These are phyloP conservation scores for Branchipolynoe longqiensis DNA, from an alignment of 2,888 invertebrate genomes.

Conservation along the genomic window DNA sequence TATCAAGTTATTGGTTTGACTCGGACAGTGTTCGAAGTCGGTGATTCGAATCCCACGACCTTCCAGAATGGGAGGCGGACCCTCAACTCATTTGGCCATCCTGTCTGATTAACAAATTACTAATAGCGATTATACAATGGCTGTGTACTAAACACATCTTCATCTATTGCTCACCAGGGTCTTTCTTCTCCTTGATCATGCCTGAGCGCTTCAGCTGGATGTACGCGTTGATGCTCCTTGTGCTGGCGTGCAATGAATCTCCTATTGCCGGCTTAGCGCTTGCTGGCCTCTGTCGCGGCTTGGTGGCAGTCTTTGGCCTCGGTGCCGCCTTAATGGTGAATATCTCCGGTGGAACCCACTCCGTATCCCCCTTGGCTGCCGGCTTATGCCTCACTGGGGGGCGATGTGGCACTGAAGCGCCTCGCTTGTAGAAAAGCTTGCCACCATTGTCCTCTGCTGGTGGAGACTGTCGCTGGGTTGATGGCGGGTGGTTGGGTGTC, in stretches of 20 bases:
- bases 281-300: background rate
- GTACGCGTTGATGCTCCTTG: constrained; percentile 75
- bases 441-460: background rate
- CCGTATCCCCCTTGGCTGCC: background rate
- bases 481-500: background rate
- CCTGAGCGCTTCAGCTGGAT: constrained; percentile 74
- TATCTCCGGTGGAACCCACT: constrained; percentile 8
- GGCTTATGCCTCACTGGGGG: background rate
- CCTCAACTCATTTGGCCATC: too few relatives aligned
- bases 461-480: background rate
- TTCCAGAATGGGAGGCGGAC: too few relatives aligned
- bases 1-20: too few relatives aligned
- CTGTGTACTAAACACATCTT: too few relatives aligned
- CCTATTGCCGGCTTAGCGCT: constrained; percentile 19
- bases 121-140: too few relatives aligned
- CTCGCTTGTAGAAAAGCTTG: constrained; percentile 10
- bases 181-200: constrained; percentile 64
- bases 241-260: too few relatives aligned
- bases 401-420: background rate
- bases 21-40: too few relatives aligned
- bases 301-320: background rate
- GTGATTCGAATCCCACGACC: too few relatives aligned
- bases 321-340: background rate
- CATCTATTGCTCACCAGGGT: too few relatives aligned
- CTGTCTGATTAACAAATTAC: too few relatives aligned